These are phyloP conservation scores for Trinorchestia longiramus DNA, from an alignment of 1,140 invertebrate genomes.

Conservation along the genomic window DNA sequence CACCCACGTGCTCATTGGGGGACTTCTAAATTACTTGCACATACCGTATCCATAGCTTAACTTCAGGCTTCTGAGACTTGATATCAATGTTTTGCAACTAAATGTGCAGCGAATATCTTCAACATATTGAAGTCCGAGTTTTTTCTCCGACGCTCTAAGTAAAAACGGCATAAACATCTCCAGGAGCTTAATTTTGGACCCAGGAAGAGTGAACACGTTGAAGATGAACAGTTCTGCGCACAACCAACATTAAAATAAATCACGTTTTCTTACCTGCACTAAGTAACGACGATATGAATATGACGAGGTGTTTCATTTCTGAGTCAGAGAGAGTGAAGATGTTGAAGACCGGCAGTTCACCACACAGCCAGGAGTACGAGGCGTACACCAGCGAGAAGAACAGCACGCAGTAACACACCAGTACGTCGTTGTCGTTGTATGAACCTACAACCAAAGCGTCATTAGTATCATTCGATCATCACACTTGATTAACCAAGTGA, in stretches of 20 bases:
- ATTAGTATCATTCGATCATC: too few relatives aligned
- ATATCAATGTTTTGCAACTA: too few relatives aligned
- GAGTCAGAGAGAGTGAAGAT: not conserved
- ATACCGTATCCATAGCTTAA: too few relatives aligned
- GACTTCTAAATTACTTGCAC: too few relatives aligned
- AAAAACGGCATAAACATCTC: too few relatives aligned
- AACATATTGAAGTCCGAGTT: too few relatives aligned
- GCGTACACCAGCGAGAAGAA: not conserved
- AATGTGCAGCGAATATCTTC: too few relatives aligned
- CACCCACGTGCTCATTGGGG: too few relatives aligned
- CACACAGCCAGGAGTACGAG: not conserved
- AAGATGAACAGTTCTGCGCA: not conserved
- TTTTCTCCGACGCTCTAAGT: too few relatives aligned
- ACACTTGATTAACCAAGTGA: too few relatives aligned
- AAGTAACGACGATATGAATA: conserved; percentile 2
- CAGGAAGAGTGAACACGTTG: not conserved
- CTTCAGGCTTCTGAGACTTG: too few relatives aligned
- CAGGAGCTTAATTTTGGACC: too few relatives aligned
- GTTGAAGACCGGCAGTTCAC: not conserved
- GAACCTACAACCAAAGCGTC: not conserved
- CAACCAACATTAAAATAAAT: not conserved
- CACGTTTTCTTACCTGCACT: not conserved
- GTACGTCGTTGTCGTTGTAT: not conserved
- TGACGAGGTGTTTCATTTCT: conserved; percentile 28
- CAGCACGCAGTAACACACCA: conserved; percentile 15